These are phyloP conservation scores for Phrynosoma blainvillii DNA, from an alignment of 2,113 vertebrate species.

Conservation along the genomic window DNA sequence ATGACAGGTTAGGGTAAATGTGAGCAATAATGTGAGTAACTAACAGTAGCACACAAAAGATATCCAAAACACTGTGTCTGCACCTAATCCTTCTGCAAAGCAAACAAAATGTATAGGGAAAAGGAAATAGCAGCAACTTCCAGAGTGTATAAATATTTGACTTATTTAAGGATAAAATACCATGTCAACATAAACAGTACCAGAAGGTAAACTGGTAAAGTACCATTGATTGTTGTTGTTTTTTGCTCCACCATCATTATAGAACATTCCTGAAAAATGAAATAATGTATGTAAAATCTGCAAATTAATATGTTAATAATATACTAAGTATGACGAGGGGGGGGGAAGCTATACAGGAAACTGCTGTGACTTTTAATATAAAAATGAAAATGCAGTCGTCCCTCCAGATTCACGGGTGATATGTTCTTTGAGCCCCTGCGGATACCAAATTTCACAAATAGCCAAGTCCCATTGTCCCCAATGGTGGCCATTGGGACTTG, in stretches of 20 bases:
- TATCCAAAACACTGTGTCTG: too few species aligned
- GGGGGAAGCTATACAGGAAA: neutral
- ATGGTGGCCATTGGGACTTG: too few species aligned
- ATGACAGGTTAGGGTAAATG: neutral
- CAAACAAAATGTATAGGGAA: neutral
- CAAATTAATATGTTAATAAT: neutral
- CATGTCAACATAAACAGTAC: neutral
- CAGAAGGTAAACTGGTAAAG: neutral
- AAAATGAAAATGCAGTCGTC: neutral
- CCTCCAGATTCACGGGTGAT: too few species aligned
- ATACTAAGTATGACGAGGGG: neutral
- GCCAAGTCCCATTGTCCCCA: too few species aligned
- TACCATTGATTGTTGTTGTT: neutral
- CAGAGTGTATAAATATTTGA: neutral
- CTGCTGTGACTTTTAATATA: neutral
- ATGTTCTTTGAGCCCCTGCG: too few species aligned
- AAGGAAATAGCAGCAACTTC: too few species aligned
- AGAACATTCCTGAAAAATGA: neutral
- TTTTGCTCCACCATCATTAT: neutral
- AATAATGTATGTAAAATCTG: neutral
- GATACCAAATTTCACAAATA: too few species aligned
- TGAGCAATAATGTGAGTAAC: neutral
- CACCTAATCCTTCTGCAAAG: neutral
- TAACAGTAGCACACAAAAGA: neutral
- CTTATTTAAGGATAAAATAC: neutral